Evolutionary conservation across 2,113 vertebrate genomes (phyloP).

Genomic region (Datnioides undecimradiatus): DNA sequence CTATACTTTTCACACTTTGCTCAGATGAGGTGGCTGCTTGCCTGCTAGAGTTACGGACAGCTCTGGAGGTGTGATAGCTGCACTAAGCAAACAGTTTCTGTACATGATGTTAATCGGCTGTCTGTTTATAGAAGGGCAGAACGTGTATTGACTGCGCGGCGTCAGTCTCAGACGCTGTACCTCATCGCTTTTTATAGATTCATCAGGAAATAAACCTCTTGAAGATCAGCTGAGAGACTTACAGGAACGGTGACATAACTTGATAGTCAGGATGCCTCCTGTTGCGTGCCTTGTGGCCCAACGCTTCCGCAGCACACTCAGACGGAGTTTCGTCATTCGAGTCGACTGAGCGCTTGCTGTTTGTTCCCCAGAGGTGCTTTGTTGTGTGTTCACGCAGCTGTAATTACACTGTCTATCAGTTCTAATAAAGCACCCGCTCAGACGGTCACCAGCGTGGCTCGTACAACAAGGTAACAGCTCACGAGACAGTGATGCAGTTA

Average conservation of each 20-base stretch:
- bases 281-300: slow-evolving; percentile 1
- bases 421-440: not conserved
- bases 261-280: slow-evolving; percentile 5
- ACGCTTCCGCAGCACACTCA: slow-evolving; percentile 7
- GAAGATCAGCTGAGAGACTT: slow-evolving; percentile 2
- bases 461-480: not conserved
- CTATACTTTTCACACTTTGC: not conserved
- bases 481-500: not conserved
- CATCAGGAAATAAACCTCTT: not conserved
- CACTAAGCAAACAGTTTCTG: not conserved
- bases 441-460: not conserved
- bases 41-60: not conserved
- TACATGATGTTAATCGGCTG: not conserved
- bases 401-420: not conserved
- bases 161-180: not conserved
- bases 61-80: not conserved
- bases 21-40: not conserved
- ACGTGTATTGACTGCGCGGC: not conserved
- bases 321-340: not conserved
- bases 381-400: not conserved
- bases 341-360: not conserved
- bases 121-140: not conserved
- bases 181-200: slow-evolving; percentile 7
- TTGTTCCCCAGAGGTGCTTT: not conserved
- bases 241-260: not conserved